Percentiles rank a stretch among this genome's conserved stretches.
These are phyloP conservation scores for Chrosomus eos DNA, from an alignment of 2,797 vertebrate species.

Conservation along the genomic window DNA sequence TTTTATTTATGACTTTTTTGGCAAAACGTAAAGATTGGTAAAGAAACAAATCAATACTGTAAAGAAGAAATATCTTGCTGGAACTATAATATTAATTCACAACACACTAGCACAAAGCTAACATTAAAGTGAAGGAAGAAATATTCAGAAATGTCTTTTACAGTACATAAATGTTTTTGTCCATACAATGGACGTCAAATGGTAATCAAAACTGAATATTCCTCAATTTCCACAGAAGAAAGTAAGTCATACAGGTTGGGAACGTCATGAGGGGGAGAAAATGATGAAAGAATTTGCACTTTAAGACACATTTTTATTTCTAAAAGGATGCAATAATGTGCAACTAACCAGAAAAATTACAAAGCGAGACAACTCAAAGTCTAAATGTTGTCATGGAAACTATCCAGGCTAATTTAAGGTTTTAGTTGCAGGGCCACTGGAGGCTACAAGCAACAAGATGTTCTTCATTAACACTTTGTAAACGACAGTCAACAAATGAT, in stretches of 20 bases:
- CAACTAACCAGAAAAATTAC: conserved; percentile 12
- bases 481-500: conserved; percentile 28
- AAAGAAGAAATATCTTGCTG: background rate
- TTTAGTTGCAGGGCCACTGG: conserved; percentile 32
- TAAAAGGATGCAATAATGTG: conserved; percentile 7
- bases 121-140: background rate
- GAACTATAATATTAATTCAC: background rate
- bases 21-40: background rate
- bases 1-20: background rate
- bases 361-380: conserved; percentile 8
- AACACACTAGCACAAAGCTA: background rate
- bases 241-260: background rate
- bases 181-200: background rate
- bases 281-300: background rate
- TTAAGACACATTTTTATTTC: background rate
- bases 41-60: no score
- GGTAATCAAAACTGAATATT: background rate
- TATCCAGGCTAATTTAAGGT: conserved; percentile 31
- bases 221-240: background rate
- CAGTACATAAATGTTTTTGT: no score
- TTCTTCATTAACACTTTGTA: conserved; percentile 26
- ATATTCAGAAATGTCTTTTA: background rate
- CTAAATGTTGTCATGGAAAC: conserved; percentile 53
- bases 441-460: conserved; percentile 39
- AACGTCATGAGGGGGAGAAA: background rate